Base-by-base conservation (phyloP, 2,888 invertebrate genomes). In the Pogonocherus hispidulus region DNA sequence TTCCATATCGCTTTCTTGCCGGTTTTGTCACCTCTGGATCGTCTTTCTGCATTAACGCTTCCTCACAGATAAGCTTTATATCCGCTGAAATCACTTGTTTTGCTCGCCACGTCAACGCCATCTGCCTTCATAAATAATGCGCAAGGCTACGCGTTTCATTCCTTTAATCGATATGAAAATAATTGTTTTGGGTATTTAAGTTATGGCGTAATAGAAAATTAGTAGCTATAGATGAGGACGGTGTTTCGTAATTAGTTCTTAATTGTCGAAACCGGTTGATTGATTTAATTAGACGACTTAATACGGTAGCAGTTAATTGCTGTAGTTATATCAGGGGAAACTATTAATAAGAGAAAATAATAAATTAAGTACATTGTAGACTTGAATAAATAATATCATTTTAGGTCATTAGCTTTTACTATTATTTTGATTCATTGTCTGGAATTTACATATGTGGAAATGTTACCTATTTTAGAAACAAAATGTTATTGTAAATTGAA, bases 1-100 rank as follows among this genome's bases (percentile, higher is more conserved):
- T 79, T 78, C 78, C 77, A 74, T 76, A 77, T 77, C 77, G 78
- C 71, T 73, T 75, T 74, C 72, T 74, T 76, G 71, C 72, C 76
- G 76, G 75, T 75, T 77, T 79, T 78, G 77, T 76, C 77, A 77
- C 76, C 78, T 76, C 74, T 74, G 73, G 73, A 78, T 78, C 77
- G 76, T 77, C 77, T 74, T 75, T 75, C 74, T 74, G 74, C 78
- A 78, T 79, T 76, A 75, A 70, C 70, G 64, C 75, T 76, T 75
- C 73, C 76, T 64, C 63, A 63, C 63, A 72, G 75, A 78, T 77
- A 77, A 77, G 75, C 75, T 65, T 63, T 70, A 70, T 64, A 70
- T 67, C 70, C 68, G 54, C 44, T 35, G 41, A 51, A 55, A 68
- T 64, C 68, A 54, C 54, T 59, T 68, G 68, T 68, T 54, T 68